Conservation (phyloP, 1,140 invertebrate species). For the Stenopsyche tienmushanensis region DNA sequence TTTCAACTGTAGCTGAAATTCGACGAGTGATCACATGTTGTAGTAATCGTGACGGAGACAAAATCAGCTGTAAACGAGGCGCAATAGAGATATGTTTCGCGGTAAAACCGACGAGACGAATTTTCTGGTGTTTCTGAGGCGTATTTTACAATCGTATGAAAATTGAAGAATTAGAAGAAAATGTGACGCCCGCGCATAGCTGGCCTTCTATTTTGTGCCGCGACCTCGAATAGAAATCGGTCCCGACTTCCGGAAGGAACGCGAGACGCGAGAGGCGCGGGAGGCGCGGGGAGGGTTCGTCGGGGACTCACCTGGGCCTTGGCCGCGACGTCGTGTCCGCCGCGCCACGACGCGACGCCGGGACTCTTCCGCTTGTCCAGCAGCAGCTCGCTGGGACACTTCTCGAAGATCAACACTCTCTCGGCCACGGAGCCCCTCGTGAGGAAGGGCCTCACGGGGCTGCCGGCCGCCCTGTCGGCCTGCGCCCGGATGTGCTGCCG, state of each 20-base stretch:
- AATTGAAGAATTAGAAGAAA: too few relatives aligned
- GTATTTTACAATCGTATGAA: too few relatives aligned
- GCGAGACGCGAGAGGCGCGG: neutral
- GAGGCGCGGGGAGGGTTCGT: neutral
- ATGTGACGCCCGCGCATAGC: too few relatives aligned
- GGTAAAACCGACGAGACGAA: too few relatives aligned
- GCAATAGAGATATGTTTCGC: too few relatives aligned
- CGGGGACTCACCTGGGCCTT: conserved; percentile 68
- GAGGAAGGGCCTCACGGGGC: conserved; percentile 81
- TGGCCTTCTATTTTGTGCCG: too few relatives aligned
- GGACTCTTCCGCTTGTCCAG: conserved; percentile 67
- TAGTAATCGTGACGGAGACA: too few relatives aligned
- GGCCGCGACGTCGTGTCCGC: conserved; percentile 63
- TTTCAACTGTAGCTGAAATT: too few relatives aligned
- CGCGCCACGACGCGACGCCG: conserved; percentile 61
- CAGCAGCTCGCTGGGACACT: conserved; percentile 79
- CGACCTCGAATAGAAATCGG: too few relatives aligned
- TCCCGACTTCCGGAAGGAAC: neutral
- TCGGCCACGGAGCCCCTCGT: conserved; percentile 89
- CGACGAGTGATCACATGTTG: too few relatives aligned
- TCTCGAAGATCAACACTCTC: conserved; percentile 87
- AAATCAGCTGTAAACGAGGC: too few relatives aligned
- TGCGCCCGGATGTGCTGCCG: conserved; percentile 60
- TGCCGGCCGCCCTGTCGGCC: conserved; percentile 47
- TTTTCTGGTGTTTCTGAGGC: too few relatives aligned